These are phyloP conservation scores for Chaetops frenatus DNA, from an alignment of 2,113 vertebrate genomes.

Conservation along the genomic window DNA sequence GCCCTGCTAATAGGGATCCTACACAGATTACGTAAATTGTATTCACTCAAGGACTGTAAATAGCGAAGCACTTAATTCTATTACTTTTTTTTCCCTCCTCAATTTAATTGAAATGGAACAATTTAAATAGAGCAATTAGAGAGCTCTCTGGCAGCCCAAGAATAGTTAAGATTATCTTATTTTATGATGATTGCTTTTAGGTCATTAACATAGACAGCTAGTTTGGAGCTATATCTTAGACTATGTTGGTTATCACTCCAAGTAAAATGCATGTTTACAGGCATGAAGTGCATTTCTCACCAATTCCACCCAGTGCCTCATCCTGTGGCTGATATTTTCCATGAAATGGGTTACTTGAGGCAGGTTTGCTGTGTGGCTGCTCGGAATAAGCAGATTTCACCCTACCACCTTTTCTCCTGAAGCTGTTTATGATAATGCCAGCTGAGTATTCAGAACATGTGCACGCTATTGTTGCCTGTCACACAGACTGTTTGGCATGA, in stretches of 20 bases:
- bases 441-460: not conserved
- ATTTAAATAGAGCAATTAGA: constrained; percentile 37
- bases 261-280: not conserved
- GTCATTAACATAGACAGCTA: not conserved
- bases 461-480: not conserved
- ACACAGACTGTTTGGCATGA: not conserved
- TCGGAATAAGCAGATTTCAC: not conserved
- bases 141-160: not conserved
- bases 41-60: constrained; percentile 46
- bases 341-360: not conserved
- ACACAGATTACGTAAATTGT: not conserved
- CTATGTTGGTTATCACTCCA: not conserved
- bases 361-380: not conserved
- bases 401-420: not conserved
- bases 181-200: constrained; percentile 6
- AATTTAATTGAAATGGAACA: constrained; percentile 43
- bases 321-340: not conserved
- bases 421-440: not conserved
- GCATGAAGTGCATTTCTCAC: not conserved
- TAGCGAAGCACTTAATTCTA: constrained; percentile 19
- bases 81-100: not conserved
- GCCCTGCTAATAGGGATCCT: constrained; percentile 1
- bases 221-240: not conserved
- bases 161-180: not conserved
- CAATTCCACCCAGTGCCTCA: too few species aligned